Base-by-base conservation (phyloP, 2,888 invertebrate species). In the Drosophila neonasuta region DNA sequence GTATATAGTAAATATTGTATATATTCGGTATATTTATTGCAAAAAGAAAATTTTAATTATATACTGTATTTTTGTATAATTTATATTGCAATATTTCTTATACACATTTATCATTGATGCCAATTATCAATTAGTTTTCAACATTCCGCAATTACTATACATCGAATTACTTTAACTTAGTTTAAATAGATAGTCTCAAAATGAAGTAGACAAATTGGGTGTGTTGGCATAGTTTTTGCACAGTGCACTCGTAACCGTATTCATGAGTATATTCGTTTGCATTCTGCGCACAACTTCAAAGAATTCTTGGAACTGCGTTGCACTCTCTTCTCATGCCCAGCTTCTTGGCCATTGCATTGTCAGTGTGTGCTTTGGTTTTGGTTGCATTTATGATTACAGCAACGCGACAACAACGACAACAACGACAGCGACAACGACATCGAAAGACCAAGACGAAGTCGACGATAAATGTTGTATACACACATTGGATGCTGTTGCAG, bases 331-430 rank as follows among this genome's bases (percentile, higher is more conserved):
- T 39, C 24, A 39, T 41, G 15, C 46, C 8, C 45, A 8, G n/a
- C 8, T 15, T 24, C 9, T 32, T 34, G 34, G 13, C 13, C n/a
- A 4, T 1, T 1, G 41, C 41, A 41, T 66, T 67, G 68, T 64
- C 64, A 62, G 44, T 74, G 71, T 71, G 42, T 81, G 82, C 77
- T 65, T 78, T 69, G 80, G 82, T 82, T 85, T 85, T 80, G 86
- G 83, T 78, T 85, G 83, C 86, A 79, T 80, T 80, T 82, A 80
- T 82, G 82, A 85, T 80, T 82, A 82, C 77, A 65, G 72, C 79
- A 63, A 68, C 32, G 75, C 79, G 77, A 79, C 80, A 77, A 77
- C 71, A 15, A 32, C 51, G 50, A 68, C 62, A 49, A 54, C 71
- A 15, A 32, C 51, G 50, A 65, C 62, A 49, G 54, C 58, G 24